phyloP scores from a whole-genome alignment of 2,888 invertebrate genomes.

The Drosophila nigricruria region DNA sequence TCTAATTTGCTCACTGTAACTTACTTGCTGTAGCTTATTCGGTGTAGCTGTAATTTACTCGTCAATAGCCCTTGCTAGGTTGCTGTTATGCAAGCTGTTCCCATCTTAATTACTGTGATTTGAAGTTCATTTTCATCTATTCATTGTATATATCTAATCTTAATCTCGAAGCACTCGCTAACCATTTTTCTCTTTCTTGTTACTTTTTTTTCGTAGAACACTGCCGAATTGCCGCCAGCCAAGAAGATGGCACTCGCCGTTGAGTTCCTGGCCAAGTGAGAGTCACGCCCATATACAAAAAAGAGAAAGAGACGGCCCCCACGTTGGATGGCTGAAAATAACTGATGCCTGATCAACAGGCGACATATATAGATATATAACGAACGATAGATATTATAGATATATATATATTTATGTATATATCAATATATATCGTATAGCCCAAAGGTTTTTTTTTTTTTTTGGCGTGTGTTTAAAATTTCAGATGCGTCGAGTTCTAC shows the following conservation, averaged over 20 bases:
- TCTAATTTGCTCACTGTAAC: no score
- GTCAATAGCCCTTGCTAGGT: no score
- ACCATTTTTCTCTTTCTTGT: background rate
- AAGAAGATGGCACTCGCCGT: slow-evolving; percentile 60
- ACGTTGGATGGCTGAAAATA: background rate
- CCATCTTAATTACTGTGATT: no score
- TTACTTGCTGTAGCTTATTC: no score
- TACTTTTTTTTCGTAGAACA: slow-evolving; percentile 25
- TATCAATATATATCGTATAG: slow-evolving; percentile 21
- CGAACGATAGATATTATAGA: background rate
- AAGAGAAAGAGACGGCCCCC: slow-evolving; percentile 4
- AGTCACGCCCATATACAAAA: background rate
- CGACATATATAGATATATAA: slow-evolving; percentile 6
- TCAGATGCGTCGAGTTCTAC: slow-evolving; percentile 15
- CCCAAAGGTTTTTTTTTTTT: slow-evolving; percentile 23
- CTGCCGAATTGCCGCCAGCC: slow-evolving; percentile 60
- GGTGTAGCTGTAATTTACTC: no score
- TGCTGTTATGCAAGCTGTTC: background rate
- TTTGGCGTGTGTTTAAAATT: slow-evolving; percentile 37
- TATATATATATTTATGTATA: slow-evolving; percentile 4
- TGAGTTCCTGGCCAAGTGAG: slow-evolving; percentile 61
- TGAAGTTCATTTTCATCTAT: no score
- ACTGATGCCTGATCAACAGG: slow-evolving; percentile 9
- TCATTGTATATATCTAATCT: no score
- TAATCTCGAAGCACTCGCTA: slow-evolving; percentile 3